Evolutionary conservation across 2,888 invertebrate species (phyloP).

Genomic region (Limnephilus rhombicus): DNA sequence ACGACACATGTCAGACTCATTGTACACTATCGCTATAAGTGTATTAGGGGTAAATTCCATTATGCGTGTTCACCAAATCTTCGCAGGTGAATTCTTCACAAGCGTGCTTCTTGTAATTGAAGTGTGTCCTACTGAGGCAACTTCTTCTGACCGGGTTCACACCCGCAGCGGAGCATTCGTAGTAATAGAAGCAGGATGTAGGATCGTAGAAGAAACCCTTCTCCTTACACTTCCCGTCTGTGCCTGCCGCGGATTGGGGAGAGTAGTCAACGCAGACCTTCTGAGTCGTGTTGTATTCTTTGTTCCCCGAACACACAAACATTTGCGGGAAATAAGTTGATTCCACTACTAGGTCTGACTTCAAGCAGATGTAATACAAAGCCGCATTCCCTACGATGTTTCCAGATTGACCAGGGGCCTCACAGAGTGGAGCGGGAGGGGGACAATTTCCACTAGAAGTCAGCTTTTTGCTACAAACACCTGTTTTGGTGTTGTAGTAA

Average conservation of each 20-base stretch:
- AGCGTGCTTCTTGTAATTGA: not conserved
- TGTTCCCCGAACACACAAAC: not conserved
- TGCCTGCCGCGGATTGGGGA: not conserved
- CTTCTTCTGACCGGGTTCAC: not conserved
- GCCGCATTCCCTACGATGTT: not conserved
- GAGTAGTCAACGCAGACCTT: constrained; percentile 13
- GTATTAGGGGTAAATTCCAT: not conserved
- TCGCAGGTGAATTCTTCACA: not conserved
- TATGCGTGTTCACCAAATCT: not conserved
- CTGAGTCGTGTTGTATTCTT: constrained; percentile 9
- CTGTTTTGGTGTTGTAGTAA: constrained; percentile 73
- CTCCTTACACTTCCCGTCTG: constrained; percentile 11
- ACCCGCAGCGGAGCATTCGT: constrained; percentile 26
- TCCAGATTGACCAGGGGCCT: not conserved
- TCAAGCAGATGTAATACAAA: constrained; percentile 41
- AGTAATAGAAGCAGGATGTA: not conserved
- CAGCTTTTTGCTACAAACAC: constrained; percentile 71
- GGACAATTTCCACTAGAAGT: constrained; percentile 3
- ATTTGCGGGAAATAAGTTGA: constrained; percentile 33
- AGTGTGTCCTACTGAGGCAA: not conserved
- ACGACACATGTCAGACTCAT: not conserved
- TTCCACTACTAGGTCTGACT: not conserved
- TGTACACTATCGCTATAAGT: not conserved
- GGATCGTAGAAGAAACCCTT: constrained; percentile 28
- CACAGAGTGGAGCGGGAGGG: not conserved